These are phyloP conservation scores for Strix occidentalis DNA, from an alignment of 2,797 vertebrate genomes.

Conservation along the genomic window DNA sequence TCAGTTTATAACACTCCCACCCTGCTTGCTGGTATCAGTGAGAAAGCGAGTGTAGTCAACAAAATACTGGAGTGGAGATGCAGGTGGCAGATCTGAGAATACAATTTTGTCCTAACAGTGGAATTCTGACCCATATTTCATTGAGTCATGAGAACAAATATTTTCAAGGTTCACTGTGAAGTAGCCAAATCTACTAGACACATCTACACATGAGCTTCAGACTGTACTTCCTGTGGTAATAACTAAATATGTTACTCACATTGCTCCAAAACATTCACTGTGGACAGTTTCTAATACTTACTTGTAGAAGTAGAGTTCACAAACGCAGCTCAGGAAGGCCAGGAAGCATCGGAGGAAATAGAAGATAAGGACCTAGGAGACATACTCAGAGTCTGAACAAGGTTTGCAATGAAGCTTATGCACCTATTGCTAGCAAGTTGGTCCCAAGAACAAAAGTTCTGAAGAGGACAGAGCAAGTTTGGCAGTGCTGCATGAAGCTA, in stretches of 20 bases:
- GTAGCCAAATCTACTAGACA: neutral
- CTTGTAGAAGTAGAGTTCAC: constrained; percentile 99
- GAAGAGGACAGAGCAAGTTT: neutral
- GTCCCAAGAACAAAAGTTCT: neutral
- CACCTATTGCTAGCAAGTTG: neutral
- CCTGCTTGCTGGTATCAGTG: neutral
- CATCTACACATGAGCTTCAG: neutral
- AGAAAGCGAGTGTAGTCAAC: neutral
- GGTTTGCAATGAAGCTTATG: neutral
- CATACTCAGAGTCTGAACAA: neutral
- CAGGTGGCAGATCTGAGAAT: neutral
- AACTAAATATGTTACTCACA: neutral
- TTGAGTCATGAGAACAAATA: neutral
- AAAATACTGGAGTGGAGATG: neutral
- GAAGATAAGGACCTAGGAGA: constrained; percentile 93
- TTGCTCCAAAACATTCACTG: neutral
- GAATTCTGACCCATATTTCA: neutral
- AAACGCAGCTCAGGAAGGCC: constrained; percentile 94
- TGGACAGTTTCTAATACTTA: constrained; percentile 75
- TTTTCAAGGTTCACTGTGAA: neutral
- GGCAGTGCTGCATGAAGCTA: neutral
- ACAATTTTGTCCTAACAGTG: neutral
- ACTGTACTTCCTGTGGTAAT: neutral
- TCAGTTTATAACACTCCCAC: neutral
- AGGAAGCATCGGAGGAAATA: constrained; percentile 96